Conservation (phyloP, 2,888 invertebrate genomes). For the Lasioglossum calceatum region DNA sequence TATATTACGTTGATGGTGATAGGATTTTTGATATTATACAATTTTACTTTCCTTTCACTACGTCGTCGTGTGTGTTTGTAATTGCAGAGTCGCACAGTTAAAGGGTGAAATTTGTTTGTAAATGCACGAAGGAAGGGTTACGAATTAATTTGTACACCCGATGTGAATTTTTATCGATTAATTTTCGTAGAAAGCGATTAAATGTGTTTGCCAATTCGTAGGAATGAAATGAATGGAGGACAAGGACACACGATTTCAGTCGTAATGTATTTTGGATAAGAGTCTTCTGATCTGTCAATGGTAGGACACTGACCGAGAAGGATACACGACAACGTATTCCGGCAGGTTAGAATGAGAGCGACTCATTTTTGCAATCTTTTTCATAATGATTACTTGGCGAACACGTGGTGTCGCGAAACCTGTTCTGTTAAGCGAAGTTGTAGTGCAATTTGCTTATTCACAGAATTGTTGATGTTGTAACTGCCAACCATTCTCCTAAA, state of each 20-base stretch:
- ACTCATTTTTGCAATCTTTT: conserved; percentile 23
- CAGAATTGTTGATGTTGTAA: neutral
- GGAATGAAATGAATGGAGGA: neutral
- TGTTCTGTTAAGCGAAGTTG: neutral
- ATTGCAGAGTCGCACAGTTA: neutral
- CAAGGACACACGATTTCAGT: neutral
- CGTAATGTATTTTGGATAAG: neutral
- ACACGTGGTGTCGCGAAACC: conserved; percentile 9
- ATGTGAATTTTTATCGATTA: neutral
- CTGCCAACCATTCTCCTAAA: neutral
- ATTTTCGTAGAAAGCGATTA: neutral
- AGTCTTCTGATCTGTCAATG: neutral
- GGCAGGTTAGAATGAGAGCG: conserved; percentile 31
- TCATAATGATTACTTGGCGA: neutral
- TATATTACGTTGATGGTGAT: too few species aligned
- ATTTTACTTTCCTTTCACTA: neutral
- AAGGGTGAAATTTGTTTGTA: too few species aligned
- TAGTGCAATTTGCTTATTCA: neutral
- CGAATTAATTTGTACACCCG: neutral
- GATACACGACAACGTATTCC: neutral
- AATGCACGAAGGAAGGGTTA: neutral
- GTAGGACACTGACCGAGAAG: neutral
- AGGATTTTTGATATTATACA: neutral
- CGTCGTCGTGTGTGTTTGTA: neutral
- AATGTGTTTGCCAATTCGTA: neutral